Base-by-base conservation (phyloP, 1,140 invertebrate species). In the Physella acuta region DNA sequence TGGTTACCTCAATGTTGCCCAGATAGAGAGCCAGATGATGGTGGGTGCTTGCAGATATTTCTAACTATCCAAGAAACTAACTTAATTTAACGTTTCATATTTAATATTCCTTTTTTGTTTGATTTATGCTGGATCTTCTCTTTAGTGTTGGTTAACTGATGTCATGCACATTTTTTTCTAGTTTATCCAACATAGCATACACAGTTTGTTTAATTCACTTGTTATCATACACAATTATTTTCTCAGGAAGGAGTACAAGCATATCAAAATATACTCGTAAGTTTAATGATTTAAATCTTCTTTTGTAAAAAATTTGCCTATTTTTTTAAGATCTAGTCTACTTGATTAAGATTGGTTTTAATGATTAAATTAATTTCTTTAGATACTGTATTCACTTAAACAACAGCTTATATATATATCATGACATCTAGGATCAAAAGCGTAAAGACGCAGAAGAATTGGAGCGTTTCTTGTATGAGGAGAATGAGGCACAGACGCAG, bases 341-440 rank as follows among this genome's bases (percentile, higher is more conserved):
- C 33, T 31, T 55, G 26, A 20, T 28, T 55, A 55, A 20, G 16
- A 20, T 20, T 16, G 16, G 53, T 20, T 55, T 11, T 55, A 55
- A 20, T 24, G 8, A 26, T 55, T 55, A 20, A 16, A 20, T 5
- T 55, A 55, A 20, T 28, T 55, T 16, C 26, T 28, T 55, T 16
- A 16, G 8, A 16, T 8, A 20, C 11, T 26, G 16, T 55, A 28
- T 26, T 8, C 26, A 24, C 26, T 26, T 55, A 24, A 55, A 8
- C 36, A 1, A 14, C 24, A 33, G 58, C n/a, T 60, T 30, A 37
- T 31, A 4, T 26, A 60, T 39, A 28, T 36, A 17, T 34, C 20
- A 36, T 28, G 33, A 5, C 31, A 34, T 14, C 53, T 60, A 80
- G 78, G 75, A 77, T 87, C 87, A 74, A 86, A 89, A 85, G 87